Conservation (phyloP, 2,113 vertebrate species). For the human region GRCh38 chr2:238441501-238442000, state of each 20-base stretch:
- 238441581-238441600: too few relatives aligned
- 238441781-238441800: too few relatives aligned
- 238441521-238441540: background rate
- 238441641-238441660: accelerated
- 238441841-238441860: background rate
- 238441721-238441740: background rate
- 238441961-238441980: background rate
- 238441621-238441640: background rate
- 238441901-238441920: background rate
- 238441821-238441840: background rate
- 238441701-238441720: accelerated
- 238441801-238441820: background rate
- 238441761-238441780: background rate
- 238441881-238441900: background rate
- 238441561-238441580: background rate
- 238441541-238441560: background rate
- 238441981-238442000: background rate
- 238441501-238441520: background rate
- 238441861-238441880: background rate
- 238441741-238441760: background rate
- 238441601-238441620: accelerated
- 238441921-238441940: background rate
- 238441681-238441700: accelerated
- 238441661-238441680: background rate
- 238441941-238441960: background rate